phyloP scores from a whole-genome alignment of 2,113 vertebrate species.

The Dromiciops gliroides region DNA sequence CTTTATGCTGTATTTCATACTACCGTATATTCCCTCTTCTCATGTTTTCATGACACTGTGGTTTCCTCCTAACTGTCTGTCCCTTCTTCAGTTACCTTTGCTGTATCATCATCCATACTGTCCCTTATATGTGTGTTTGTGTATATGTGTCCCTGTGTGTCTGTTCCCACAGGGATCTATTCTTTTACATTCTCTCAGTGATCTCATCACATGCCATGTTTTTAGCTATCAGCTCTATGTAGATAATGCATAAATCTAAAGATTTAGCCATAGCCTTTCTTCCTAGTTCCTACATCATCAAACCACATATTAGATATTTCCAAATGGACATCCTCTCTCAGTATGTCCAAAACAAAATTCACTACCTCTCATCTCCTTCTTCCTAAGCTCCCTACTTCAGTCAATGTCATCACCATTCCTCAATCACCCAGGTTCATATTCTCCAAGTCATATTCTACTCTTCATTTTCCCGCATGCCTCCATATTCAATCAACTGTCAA shows the following conservation, averaged over 20 bases:
- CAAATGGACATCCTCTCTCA: background rate
- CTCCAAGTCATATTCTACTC: background rate
- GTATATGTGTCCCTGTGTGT: background rate
- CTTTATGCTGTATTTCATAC: background rate
- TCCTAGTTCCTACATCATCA: too few relatives aligned
- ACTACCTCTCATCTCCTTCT: background rate
- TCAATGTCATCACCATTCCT: background rate
- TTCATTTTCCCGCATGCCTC: background rate
- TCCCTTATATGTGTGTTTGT: background rate
- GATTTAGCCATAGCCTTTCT: too few relatives aligned
- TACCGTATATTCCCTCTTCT: background rate
- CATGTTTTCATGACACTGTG: background rate
- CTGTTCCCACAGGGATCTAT: too few relatives aligned
- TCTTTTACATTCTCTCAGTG: too few relatives aligned
- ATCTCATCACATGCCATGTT: conserved; percentile 28
- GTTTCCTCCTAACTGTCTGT: background rate
- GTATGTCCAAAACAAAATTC: background rate
- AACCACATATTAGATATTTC: background rate
- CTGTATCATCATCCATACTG: background rate
- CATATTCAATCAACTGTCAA: background rate
- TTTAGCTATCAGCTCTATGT: background rate
- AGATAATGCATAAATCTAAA: background rate
- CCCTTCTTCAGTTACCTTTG: background rate
- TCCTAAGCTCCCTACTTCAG: background rate
- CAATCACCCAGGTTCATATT: background rate